phyloP scores from a whole-genome alignment of 1,140 invertebrate species.

The Telenomus remus region DNA sequence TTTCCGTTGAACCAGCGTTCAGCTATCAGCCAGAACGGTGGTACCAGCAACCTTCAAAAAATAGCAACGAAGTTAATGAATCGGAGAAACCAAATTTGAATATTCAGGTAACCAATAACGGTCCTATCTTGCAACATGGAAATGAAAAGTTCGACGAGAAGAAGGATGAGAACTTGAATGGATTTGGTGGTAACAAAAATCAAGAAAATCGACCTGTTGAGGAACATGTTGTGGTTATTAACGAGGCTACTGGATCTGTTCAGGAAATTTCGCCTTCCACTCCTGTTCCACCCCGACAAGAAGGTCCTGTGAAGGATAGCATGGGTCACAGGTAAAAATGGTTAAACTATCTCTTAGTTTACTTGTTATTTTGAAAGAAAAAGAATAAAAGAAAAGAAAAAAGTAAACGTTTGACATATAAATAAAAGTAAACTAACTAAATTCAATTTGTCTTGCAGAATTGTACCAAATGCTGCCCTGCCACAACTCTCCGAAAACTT shows the following conservation, averaged over 20 bases:
- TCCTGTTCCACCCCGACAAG: constrained; percentile 16
- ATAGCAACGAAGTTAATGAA: constrained; percentile 36
- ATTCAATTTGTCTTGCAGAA: constrained; percentile 9
- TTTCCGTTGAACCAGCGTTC: constrained; percentile 56
- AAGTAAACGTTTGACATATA: background rate
- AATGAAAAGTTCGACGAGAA: constrained; percentile 29
- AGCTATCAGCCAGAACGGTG: constrained; percentile 57
- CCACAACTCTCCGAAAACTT: constrained; percentile 67
- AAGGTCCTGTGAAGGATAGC: constrained; percentile 23
- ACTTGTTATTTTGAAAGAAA: too few relatives aligned
- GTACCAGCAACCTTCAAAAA: constrained; percentile 47
- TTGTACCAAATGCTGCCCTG: constrained; percentile 44
- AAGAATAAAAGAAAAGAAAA: too few relatives aligned
- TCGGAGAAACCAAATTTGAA: constrained; percentile 15
- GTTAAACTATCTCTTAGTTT: too few relatives aligned
- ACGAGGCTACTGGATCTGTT: constrained; percentile 66
- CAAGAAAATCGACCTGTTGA: constrained; percentile 57
- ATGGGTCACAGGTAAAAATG: constrained; percentile 20
- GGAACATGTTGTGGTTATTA: constrained; percentile 68
- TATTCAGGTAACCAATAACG: constrained; percentile 6
- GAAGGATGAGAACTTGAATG: constrained; percentile 42
- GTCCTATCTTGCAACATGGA: constrained; percentile 23
- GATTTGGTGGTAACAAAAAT: constrained; percentile 50
- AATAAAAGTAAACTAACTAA: too few relatives aligned
- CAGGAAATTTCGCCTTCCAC: constrained; percentile 58